phyloP scores from a whole-genome alignment of 53 echinoderm and acorn worm species.

The Hippasteria phrygiana region DNA sequence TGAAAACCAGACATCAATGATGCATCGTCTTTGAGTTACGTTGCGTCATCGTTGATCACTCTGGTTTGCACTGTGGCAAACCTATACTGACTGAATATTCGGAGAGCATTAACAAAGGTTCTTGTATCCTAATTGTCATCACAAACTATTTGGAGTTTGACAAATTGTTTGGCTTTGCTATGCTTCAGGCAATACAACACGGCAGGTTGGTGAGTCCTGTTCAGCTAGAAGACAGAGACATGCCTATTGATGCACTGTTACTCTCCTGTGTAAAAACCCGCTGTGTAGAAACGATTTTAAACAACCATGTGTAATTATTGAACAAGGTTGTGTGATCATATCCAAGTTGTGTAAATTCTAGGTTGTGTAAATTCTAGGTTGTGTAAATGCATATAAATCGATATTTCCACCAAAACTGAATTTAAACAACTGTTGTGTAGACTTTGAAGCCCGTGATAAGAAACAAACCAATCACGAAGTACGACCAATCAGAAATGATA shows the following conservation, averaged over 20 bases:
- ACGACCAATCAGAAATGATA: too few relatives aligned
- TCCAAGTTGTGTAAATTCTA: too few relatives aligned
- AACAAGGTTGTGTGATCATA: too few relatives aligned
- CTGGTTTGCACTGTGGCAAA: not conserved
- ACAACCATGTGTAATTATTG: too few relatives aligned
- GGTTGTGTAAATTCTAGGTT: too few relatives aligned
- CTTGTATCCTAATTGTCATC: constrained; percentile 9
- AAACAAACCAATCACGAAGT: too few relatives aligned
- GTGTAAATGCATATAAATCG: too few relatives aligned
- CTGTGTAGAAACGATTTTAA: too few relatives aligned
- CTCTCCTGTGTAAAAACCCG: too few relatives aligned
- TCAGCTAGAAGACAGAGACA: not conserved
- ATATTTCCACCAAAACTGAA: too few relatives aligned
- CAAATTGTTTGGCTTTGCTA: not conserved
- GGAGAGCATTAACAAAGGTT: not conserved
- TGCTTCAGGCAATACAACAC: not conserved
- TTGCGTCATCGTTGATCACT: constrained; percentile 20
- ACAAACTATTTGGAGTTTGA: not conserved
- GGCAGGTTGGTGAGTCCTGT: constrained; percentile 9
- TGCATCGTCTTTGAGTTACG: not conserved
- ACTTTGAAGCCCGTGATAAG: too few relatives aligned
- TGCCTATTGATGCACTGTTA: constrained; percentile 6
- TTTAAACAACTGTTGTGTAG: too few relatives aligned
- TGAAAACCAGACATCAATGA: not conserved
- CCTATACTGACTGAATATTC: not conserved